Percentiles rank a stretch among this genome's conserved stretches.
These are phyloP conservation scores for Chelonoidis abingdonii DNA, from an alignment of 2,113 vertebrate genomes.

Conservation along the genomic window DNA sequence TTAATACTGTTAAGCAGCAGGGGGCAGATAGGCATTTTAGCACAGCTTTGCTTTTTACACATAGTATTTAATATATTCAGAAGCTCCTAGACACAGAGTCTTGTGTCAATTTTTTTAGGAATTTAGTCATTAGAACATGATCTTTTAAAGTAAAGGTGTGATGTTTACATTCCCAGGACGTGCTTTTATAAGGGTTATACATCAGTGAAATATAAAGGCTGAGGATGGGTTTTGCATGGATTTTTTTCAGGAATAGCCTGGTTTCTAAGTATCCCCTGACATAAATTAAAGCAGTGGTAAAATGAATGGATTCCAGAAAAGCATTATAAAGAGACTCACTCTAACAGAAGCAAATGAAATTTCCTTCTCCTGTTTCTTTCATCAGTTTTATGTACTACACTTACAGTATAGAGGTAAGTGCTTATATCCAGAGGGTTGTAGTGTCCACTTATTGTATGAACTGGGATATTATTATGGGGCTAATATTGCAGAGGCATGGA, in stretches of 20 bases:
- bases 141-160: background rate
- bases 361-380: conserved; percentile 35
- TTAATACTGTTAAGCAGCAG: conserved; percentile 79
- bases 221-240: background rate
- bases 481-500: background rate
- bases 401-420: background rate
- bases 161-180: background rate
- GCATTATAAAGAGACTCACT: conserved; percentile 40
- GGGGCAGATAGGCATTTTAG: conserved; percentile 79
- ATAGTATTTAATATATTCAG: conserved; percentile 73
- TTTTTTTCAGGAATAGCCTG: conserved; percentile 25
- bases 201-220: background rate
- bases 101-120: conserved; percentile 51
- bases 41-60: conserved; percentile 77
- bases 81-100: conserved; percentile 36
- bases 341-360: conserved; percentile 27
- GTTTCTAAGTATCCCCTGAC: conserved; percentile 24
- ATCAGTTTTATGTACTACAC: background rate
- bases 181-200: conserved; percentile 17
- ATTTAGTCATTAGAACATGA: conserved; percentile 41
- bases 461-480: background rate
- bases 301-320: conserved; percentile 37
- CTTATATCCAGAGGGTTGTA: background rate
- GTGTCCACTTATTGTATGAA: background rate
- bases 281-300: conserved; percentile 67